Evolutionary conservation across 2,888 invertebrate genomes (phyloP), one percentile per base, ranked within the genome.

Genomic region (Crematogaster levior): DNA sequence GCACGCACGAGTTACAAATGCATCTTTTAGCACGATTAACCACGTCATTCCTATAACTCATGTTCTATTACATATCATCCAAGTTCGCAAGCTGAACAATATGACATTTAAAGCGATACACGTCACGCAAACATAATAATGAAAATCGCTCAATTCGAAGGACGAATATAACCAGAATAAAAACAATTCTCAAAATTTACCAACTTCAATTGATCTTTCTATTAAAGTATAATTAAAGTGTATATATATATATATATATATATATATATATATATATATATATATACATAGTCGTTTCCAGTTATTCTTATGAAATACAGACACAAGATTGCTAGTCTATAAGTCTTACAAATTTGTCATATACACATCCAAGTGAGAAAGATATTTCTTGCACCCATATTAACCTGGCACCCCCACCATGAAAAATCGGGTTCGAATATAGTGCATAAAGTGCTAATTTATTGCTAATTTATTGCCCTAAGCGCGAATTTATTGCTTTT

Each of bases 81-180:
- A 9, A 30, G n/a, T 46, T 51, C 24, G 34, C n/a, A 37, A 12
- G 21, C 12, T 46, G 15, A 5, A 15, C 30, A 21, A 5, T 21
- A 18, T 18, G 27, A 18, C 18, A 58, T 30, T 43, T 73, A 60
- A 43, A 30, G 10, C 3, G 21, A 24, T 9, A 40, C 9, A 72
- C 43, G 7, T 58, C n/a, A 30, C n/a, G n/a, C 43, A 18, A 58
- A 60, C 46, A 21, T 60, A n/a, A 73, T 73, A 72, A 56, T 10
- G 24, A 40, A 58, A 73, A n/a, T 40, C n/a, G 37, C 30, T 46
- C 43, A n/a, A 0, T 60, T 46, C 40, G 30, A 30, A 21, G 5
- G 3, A n/a, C 15, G 37, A 56, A 73, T 46, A 46, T 60, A 9
- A 43, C 1, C 1, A 61, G 18, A 18, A 5, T n/a, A 4, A 40